Evolutionary conservation across 2,797 vertebrate species (phyloP).

Genomic region (Eremophila alpestris): DNA sequence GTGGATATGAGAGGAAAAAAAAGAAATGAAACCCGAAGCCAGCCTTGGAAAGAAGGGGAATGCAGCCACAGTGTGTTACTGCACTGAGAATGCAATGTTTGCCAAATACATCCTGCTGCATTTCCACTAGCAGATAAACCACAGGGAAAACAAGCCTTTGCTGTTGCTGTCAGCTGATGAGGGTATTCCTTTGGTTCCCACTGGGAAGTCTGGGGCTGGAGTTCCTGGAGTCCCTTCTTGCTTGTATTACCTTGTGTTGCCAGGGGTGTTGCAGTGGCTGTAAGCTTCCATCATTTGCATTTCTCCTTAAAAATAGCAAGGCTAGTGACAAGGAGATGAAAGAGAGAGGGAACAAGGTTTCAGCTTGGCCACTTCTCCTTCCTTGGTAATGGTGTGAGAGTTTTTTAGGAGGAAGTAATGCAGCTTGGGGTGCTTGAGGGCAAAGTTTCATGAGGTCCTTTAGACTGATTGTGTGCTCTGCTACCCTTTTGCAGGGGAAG

Average conservation of each 20-base stretch:
- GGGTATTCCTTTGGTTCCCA: background rate
- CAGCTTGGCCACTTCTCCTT: background rate
- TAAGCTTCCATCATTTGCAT: background rate
- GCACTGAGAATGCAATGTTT: background rate
- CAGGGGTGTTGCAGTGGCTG: background rate
- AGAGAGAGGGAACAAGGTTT: background rate
- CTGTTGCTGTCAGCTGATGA: background rate
- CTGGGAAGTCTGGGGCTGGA: background rate
- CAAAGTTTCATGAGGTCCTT: background rate
- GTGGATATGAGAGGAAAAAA: background rate
- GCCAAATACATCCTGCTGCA: background rate
- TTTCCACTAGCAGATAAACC: background rate
- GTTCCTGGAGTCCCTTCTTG: background rate
- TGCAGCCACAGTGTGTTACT: rapidly evolving
- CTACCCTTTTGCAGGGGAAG: background rate
- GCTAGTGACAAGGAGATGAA: background rate
- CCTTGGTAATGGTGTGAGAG: background rate
- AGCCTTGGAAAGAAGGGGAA: background rate
- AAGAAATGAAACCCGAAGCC: background rate
- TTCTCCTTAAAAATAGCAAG: background rate
- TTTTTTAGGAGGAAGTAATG: background rate
- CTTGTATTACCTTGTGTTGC: background rate
- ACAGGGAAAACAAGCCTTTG: background rate
- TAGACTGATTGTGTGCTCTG: background rate
- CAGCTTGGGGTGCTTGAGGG: background rate